Percentiles rank a stretch among this genome's conserved stretches.
phyloP scores from a whole-genome alignment of 2,113 vertebrate genomes.

The Epinephelus moara region DNA sequence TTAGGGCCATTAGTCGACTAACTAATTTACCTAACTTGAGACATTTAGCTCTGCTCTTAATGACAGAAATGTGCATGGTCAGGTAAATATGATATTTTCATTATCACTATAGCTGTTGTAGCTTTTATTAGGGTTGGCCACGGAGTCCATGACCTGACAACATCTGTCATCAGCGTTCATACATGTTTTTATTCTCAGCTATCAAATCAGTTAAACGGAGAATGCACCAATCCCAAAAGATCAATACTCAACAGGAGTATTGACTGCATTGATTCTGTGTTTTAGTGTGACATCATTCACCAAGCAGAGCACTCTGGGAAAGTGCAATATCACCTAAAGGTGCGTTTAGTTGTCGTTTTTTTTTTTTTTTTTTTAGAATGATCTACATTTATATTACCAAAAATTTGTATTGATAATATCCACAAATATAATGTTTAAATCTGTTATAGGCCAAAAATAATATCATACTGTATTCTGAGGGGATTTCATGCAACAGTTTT shows the following conservation, averaged over 20 bases:
- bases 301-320: slow-evolving; percentile 11
- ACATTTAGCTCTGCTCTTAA: too few relatives aligned
- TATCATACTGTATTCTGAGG: not conserved
- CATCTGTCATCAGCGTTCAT: not conserved
- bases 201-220: not conserved
- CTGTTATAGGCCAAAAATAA: not conserved
- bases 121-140: not conserved
- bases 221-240: slow-evolving; percentile 12
- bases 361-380: too few relatives aligned
- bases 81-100: too few relatives aligned
- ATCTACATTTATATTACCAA: not conserved
- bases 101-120: not conserved
- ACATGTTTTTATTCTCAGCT: not conserved
- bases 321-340: not conserved
- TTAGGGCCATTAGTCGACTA: too few relatives aligned
- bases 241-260: slow-evolving; percentile 21
- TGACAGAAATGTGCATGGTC: too few relatives aligned
- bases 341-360: not conserved
- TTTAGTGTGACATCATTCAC: not conserved
- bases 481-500: not conserved
- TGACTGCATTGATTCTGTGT: slow-evolving; percentile 13
- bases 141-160: not conserved
- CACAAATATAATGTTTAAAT: too few relatives aligned
- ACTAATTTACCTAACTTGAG: too few relatives aligned
- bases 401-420: not conserved